Evolutionary conservation across 2,113 vertebrate species (phyloP), one percentile per base, ranked within the genome.

Genomic region (Solenodon paradoxus): DNA sequence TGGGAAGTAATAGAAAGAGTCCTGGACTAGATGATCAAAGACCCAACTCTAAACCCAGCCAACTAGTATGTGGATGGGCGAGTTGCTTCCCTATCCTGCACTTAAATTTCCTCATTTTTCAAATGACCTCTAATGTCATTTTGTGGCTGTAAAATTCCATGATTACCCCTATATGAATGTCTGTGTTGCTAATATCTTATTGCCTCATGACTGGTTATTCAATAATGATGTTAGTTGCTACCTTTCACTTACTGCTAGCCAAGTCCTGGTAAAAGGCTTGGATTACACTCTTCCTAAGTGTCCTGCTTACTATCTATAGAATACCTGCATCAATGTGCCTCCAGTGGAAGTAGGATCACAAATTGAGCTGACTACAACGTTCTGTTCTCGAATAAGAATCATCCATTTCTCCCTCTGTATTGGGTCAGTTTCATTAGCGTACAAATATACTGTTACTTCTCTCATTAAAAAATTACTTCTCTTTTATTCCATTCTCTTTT

Each of bases 101-200:
- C 72, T 57, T 96, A 66, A 47, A 20, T 89, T 89, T 93, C 30
- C 12, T 86, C 5, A 64, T 77, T 78, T 72, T 59, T 80, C 89
- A 78, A 95, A 90, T 92, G 42, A 66, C 32, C 61, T 92, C 24
- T 82, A 74, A n/a, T 13, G n/a, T 82, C 42, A 88, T 42, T 82
- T 74, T 47, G 38, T 66, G 86, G 69, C 17, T 71, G 22, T 71
- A 88, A 95, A 53, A 92, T 96, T 35, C 28, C 72, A 87, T n/a
- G 35, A 49, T 35, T 66, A 47, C 7, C 32, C 13, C 35, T 17
- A 53, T 4, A 42, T 72, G 35, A 77, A 49, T 57, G 66, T 32
- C 42, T 90, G 32, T 10, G 15, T 66, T 93, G 78, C 38, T 68
- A 38, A 89, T 68, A 28, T 35, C 32, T 38, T 89, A 32, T 49